phyloP scores from a whole-genome alignment of 2,888 invertebrate genomes.

The Conistra vaccinii region DNA sequence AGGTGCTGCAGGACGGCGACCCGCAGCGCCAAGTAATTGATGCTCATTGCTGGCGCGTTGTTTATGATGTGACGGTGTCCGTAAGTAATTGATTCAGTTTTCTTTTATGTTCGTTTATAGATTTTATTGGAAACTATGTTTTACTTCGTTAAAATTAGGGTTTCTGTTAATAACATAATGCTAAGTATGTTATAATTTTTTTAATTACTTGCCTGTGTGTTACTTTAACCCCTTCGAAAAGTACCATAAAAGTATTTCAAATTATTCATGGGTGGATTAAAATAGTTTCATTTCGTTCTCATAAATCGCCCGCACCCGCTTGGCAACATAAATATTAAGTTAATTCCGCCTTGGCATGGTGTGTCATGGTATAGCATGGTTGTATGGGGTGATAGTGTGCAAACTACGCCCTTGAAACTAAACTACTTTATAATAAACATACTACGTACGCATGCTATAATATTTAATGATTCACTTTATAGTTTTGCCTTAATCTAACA shows the following conservation, averaged over 20 bases:
- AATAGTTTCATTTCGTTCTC: constrained; percentile 30
- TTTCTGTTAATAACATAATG: background rate
- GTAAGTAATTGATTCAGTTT: constrained; percentile 41
- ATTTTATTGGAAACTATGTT: constrained; percentile 11
- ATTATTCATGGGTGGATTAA: constrained; percentile 1
- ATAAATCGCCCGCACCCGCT: constrained; percentile 16
- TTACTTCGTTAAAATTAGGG: background rate
- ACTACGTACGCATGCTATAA: background rate
- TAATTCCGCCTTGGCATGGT: constrained; percentile 4
- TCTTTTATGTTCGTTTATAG: constrained; percentile 9
- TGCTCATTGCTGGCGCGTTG: constrained; percentile 7
- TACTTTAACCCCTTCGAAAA: constrained; percentile 1
- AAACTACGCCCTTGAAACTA: constrained; percentile 8
- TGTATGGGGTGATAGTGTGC: background rate
- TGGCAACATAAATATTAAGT: constrained; percentile 30
- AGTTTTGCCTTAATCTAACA: background rate
- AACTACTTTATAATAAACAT: constrained; percentile 16
- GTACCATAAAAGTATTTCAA: constrained; percentile 1
- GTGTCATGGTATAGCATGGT: background rate
- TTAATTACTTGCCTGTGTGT: background rate
- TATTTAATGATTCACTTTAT: background rate
- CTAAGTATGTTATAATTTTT: background rate
- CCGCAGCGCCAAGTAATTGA: background rate
- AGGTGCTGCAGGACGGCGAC: constrained; percentile 38
- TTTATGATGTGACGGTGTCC: constrained; percentile 34